Conservation (phyloP, 2,797 vertebrate species). For the Microcaecilia unicolor region DNA sequence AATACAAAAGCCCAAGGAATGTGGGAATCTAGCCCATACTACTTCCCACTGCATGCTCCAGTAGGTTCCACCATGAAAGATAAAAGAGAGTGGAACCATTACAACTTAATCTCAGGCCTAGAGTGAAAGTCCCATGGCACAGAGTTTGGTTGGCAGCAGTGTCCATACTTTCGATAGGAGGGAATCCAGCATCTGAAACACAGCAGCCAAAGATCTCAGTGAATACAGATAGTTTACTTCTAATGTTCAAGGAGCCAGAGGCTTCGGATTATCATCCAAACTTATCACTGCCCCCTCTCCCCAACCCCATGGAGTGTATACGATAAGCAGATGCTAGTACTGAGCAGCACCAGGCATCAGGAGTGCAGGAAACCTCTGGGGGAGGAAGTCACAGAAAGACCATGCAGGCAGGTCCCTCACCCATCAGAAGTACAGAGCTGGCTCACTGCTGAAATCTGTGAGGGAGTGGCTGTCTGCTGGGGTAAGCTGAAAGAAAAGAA, state of each 20-base stretch:
- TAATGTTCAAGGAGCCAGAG: slow-evolving; percentile 8
- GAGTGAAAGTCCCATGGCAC: too few relatives aligned
- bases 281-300: background rate
- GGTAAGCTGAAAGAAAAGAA: slow-evolving; percentile 69
- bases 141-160: too few relatives aligned
- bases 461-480: slow-evolving; percentile 77
- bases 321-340: background rate
- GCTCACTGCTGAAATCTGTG: slow-evolving; percentile 90
- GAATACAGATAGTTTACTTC: too few relatives aligned
- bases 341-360: background rate
- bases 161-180: too few relatives aligned
- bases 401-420: slow-evolving; percentile 12
- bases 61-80: too few relatives aligned
- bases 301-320: background rate
- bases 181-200: too few relatives aligned
- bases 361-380: background rate
- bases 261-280: background rate
- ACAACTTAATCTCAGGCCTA: too few relatives aligned
- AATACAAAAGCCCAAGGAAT: too few relatives aligned
- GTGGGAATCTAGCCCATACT: too few relatives aligned
- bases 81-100: too few relatives aligned
- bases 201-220: too few relatives aligned
- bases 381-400: background rate
- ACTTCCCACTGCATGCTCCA: too few relatives aligned
- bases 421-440: slow-evolving; percentile 88